phyloP scores from a whole-genome alignment of 2,113 vertebrate species.

The Dasypus novemcinctus region DNA sequence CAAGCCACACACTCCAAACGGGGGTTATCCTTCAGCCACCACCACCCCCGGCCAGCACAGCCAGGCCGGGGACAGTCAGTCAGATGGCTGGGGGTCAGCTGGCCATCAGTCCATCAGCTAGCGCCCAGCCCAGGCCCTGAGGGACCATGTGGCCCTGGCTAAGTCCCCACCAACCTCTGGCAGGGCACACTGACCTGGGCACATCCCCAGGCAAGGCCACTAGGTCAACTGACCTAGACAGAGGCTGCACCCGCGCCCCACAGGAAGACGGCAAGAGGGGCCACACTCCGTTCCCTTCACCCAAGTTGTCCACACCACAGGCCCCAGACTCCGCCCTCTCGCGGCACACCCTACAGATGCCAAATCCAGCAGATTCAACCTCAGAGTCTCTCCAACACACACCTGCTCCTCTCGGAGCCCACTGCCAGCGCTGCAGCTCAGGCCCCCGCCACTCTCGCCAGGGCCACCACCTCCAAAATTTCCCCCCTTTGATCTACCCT shows the following conservation, averaged over 20 bases:
- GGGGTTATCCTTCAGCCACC: background rate
- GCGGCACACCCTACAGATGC: background rate
- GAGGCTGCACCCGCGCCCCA: background rate
- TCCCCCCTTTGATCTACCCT: background rate
- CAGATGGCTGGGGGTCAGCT: background rate
- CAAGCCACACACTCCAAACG: background rate
- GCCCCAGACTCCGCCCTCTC: background rate
- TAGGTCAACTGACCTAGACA: background rate
- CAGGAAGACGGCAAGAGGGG: background rate
- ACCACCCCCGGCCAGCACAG: background rate
- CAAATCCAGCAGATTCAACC: background rate
- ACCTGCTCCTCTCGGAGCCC: background rate
- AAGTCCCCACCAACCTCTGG: background rate
- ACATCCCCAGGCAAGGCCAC: background rate
- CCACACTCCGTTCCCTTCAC: accelerated
- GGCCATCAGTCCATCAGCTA: background rate
- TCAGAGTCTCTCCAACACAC: accelerated
- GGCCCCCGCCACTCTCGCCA: background rate
- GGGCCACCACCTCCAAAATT: background rate
- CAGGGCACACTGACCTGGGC: background rate
- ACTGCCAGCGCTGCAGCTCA: accelerated
- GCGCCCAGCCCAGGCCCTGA: background rate
- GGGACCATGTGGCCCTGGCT: background rate
- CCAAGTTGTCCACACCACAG: no score
- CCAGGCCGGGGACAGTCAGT: background rate